These are phyloP conservation scores for Cistogaster globosa DNA, from an alignment of 2,888 invertebrate species.

Conservation along the genomic window DNA sequence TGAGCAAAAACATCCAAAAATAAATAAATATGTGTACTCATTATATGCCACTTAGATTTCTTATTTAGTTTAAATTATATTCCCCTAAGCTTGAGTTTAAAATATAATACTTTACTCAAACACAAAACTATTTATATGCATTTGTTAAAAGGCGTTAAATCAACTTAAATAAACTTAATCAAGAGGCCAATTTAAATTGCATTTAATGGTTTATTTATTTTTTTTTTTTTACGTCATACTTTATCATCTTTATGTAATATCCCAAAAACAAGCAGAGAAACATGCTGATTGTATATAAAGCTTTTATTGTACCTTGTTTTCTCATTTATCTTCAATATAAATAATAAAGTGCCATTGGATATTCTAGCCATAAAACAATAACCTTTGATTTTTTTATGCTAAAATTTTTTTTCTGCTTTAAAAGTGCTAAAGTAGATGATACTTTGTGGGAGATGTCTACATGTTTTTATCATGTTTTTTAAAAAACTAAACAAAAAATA, in stretches of 20 bases:
- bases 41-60: too few relatives aligned
- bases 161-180: conserved; percentile 47
- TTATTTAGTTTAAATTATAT: too few relatives aligned
- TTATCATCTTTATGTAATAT: conserved; percentile 48
- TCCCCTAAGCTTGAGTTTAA: too few relatives aligned
- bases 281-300: conserved; percentile 8
- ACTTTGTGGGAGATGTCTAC: too few relatives aligned
- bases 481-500: too few relatives aligned
- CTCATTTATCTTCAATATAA: neutral
- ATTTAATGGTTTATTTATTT: neutral
- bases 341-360: neutral
- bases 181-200: conserved; percentile 59
- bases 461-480: too few relatives aligned
- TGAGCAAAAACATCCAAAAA: too few relatives aligned
- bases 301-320: conserved; percentile 7
- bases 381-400: conserved; percentile 7
- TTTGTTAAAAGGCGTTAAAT: conserved; percentile 61
- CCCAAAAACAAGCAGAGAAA: conserved; percentile 12
- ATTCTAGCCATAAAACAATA: conserved; percentile 47
- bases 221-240: conserved; percentile 18
- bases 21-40: too few relatives aligned
- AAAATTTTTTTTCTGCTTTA: too few relatives aligned
- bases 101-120: too few relatives aligned
- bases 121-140: conserved; percentile 24
- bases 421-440: too few relatives aligned